Evolutionary conservation across 2,113 vertebrate species (phyloP), one percentile per base, ranked within the genome.

Genomic region (Cinclus mexicanus): DNA sequence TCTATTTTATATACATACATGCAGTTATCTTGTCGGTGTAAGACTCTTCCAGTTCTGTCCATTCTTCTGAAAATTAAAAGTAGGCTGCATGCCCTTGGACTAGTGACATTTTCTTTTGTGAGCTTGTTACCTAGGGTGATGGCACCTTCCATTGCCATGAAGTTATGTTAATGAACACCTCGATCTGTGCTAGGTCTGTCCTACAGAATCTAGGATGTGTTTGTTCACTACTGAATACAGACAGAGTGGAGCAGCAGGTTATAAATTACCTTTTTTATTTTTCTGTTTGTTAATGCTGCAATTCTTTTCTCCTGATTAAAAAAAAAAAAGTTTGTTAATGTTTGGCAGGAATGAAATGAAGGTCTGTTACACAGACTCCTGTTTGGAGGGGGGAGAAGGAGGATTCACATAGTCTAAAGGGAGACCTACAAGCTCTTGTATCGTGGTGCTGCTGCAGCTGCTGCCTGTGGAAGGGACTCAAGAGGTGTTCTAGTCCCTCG

Each of bases 251-350:
- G 80, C 69, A 94, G 76, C 74, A 63, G 76, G 92, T 89, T 94
- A 96, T 92, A 94, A 94, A 96, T 96, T 94, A 94, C 68, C 86
- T 91, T 91, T 84, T 85, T 85, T 89, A 72, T 91, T 95, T 87
- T 92, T 94, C 87, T 95, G 64, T 93, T 97, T 97, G 86, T 89
- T 94, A 93, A 52, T 91, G 50, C 71, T 87, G 88, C 61, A 50
- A 10, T 93, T 87, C 77, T 93, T 44, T 39, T 56, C 37, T 86
- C 46, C 35, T 33, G 69, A 89, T 87, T 69, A 72, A 70, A 86
- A 83, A 68, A 77, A 89, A 61, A 61, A 69, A 86, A 28, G 29
- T 22, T 72, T 72, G 83, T 94, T 93, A 92, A 91, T 94, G 75
- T 96, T 96, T 94, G 85, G 76, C 76, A 92, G 68, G 74, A 92